phyloP scores from a whole-genome alignment of 1,140 invertebrate species.

The Leptestheria dahalacensis region DNA sequence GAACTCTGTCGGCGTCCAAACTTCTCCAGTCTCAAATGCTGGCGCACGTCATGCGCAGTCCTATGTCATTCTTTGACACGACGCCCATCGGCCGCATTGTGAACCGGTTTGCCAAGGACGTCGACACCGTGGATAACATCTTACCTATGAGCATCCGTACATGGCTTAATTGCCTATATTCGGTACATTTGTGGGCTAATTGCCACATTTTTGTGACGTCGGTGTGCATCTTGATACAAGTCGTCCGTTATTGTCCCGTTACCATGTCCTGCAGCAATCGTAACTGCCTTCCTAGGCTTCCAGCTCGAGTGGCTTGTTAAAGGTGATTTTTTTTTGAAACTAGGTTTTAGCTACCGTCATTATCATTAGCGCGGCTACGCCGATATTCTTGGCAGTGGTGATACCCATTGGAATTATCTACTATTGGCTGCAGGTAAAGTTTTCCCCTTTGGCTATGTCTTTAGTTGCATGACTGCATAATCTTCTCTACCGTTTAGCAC shows the following conservation, averaged over 20 bases:
- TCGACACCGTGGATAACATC: conserved; percentile 59
- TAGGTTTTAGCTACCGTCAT: conserved; percentile 71
- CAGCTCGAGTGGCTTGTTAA: too few relatives aligned
- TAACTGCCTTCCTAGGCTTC: too few relatives aligned
- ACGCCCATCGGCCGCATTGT: conserved; percentile 69
- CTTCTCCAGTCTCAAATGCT: conserved; percentile 46
- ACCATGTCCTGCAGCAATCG: too few relatives aligned
- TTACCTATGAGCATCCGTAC: conserved; percentile 31
- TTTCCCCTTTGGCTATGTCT: too few relatives aligned
- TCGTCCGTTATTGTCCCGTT: too few relatives aligned
- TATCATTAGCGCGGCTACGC: conserved; percentile 79
- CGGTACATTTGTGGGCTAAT: too few relatives aligned
- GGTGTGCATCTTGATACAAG: too few relatives aligned
- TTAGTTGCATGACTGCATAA: too few relatives aligned
- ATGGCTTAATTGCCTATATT: conserved; percentile 32
- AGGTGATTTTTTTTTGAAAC: background rate
- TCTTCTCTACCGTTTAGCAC: conserved; percentile 39
- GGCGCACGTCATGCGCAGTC: conserved; percentile 37
- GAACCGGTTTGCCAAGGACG: conserved; percentile 71
- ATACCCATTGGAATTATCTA: conserved; percentile 73
- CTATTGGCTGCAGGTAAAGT: conserved; percentile 56
- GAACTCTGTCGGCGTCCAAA: conserved; percentile 21
- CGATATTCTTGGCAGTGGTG: conserved; percentile 65
- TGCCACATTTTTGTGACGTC: too few relatives aligned
- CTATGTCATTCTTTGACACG: conserved; percentile 68